These are phyloP conservation scores for Gryllus bimaculatus DNA, from an alignment of 1,140 invertebrate species.

Conservation along the genomic window DNA sequence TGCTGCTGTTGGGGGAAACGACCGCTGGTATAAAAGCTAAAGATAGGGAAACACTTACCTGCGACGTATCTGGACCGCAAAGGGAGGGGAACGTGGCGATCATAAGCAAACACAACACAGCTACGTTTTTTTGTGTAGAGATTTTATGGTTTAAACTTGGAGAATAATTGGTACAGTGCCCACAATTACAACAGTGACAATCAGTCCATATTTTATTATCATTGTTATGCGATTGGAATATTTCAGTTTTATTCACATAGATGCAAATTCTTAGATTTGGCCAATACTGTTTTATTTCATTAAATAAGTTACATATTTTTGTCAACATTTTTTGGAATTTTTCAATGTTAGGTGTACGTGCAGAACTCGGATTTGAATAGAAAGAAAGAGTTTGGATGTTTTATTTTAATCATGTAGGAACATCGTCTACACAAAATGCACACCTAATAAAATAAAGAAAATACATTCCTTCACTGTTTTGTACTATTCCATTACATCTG, in stretches of 20 bases:
- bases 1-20: no score
- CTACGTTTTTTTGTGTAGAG: neutral
- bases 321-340: neutral
- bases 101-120: neutral
- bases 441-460: slow-evolving; percentile 6
- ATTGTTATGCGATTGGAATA: neutral
- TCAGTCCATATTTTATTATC: neutral
- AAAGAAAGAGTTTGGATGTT: neutral
- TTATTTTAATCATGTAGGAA: neutral
- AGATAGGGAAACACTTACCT: neutral
- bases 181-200: neutral
- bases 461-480: slow-evolving; percentile 5
- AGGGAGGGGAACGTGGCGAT: neutral
- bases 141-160: neutral
- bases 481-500: neutral
- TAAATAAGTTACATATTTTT: neutral
- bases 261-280: neutral
- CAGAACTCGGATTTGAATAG: neutral
- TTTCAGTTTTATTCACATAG: neutral
- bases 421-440: neutral
- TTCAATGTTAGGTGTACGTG: neutral
- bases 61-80: neutral
- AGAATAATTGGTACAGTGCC: slow-evolving; percentile 4
- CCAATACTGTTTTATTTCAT: neutral
- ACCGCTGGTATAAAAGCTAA: no score